Percentiles rank a stretch among this genome's conserved stretches.
Conservation (phyloP, 2,797 vertebrate genomes). For the Emys orbicularis region DNA sequence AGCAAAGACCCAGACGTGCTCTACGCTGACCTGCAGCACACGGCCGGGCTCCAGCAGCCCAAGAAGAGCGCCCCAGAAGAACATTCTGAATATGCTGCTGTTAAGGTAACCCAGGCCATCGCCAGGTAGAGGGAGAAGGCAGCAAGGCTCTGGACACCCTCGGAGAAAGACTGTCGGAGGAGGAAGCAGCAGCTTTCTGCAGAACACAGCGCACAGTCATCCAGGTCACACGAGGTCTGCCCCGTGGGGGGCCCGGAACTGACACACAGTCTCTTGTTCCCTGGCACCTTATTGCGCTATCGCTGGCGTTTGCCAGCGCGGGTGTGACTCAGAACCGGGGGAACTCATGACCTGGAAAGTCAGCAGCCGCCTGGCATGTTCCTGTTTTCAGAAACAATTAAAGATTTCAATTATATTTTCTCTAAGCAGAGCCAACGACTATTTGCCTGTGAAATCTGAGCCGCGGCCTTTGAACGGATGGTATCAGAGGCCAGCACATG, state of each 20-base stretch:
- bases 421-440: background rate
- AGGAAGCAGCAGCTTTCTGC: background rate
- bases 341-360: background rate
- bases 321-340: background rate
- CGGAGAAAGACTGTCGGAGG: background rate
- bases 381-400: background rate
- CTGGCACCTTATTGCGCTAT: background rate
- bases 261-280: background rate
- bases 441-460: background rate
- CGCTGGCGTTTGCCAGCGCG: background rate
- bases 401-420: background rate
- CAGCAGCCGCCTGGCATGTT: background rate
- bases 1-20: constrained; percentile 24
- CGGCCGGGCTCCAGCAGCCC: fast-evolving
- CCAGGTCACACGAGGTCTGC: too few species aligned
- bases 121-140: background rate
- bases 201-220: background rate
- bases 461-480: background rate
- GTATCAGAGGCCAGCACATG: background rate
- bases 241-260: background rate
- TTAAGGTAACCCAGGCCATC: background rate
- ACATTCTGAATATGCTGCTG: constrained; percentile 17
- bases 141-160: background rate
- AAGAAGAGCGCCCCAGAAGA: background rate
- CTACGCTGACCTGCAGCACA: constrained; percentile 49